Conservation (phyloP, 2,797 vertebrate genomes). For the Tarsius wallacei region DNA sequence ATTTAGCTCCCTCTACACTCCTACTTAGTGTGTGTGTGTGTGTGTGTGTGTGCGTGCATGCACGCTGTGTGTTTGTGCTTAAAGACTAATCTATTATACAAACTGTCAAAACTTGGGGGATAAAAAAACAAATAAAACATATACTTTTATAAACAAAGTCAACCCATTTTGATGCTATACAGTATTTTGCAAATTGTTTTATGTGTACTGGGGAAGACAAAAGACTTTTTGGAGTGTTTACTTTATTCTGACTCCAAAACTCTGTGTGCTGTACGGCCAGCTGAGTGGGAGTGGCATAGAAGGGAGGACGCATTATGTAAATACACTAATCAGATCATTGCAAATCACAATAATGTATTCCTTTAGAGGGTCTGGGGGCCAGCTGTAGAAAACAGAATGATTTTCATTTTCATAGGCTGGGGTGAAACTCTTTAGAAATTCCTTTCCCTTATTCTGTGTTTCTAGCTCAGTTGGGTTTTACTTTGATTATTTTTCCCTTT, state of each 20-base stretch:
- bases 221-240: background rate
- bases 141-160: background rate
- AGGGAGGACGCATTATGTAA: constrained; percentile 43
- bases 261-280: background rate
- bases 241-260: constrained; percentile 15
- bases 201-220: background rate
- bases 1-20: background rate
- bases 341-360: constrained; percentile 34
- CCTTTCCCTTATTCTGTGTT: background rate
- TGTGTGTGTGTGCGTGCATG: background rate
- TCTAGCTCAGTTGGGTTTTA: constrained; percentile 31
- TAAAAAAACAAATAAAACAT: constrained; percentile 11
- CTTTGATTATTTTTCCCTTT: constrained; percentile 63
- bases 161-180: background rate
- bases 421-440: constrained; percentile 46
- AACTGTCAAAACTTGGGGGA: constrained; percentile 27
- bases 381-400: constrained; percentile 62
- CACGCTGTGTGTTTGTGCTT: background rate
- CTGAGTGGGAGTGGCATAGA: constrained; percentile 6
- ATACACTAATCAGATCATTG: constrained; percentile 63
- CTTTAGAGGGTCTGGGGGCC: constrained; percentile 35
- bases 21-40: background rate
- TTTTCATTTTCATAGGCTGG: constrained; percentile 68
- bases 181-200: constrained; percentile 23
- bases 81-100: background rate